Evolutionary conservation across 2,113 vertebrate genomes (phyloP).

Genomic region (Syrrhaptes paradoxus): DNA sequence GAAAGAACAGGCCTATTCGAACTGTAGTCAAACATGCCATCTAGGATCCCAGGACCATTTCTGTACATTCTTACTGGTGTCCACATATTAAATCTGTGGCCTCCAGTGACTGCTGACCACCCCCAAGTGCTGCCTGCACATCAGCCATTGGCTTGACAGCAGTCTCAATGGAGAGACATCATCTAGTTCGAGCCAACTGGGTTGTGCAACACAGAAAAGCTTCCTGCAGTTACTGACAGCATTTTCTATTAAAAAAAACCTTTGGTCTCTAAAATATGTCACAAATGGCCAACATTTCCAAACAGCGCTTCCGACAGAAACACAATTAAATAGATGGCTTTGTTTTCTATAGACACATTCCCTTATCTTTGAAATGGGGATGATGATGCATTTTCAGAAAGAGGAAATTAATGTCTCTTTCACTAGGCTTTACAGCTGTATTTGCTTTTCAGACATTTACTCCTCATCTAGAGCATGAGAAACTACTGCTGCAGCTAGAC

Average conservation of each 20-base stretch:
- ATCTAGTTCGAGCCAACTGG: background rate
- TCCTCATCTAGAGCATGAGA: background rate
- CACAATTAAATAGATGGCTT: background rate
- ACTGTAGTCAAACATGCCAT: background rate
- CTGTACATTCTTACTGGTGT: background rate
- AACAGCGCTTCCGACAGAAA: background rate
- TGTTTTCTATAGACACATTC: background rate
- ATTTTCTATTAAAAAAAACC: background rate
- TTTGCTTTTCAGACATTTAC: background rate
- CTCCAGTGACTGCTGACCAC: background rate
- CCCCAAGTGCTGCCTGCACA: background rate
- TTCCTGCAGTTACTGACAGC: background rate
- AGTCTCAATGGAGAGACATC: background rate
- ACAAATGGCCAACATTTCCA: background rate
- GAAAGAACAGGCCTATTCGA: background rate
- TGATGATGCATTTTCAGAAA: background rate
- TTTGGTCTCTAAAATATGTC: background rate
- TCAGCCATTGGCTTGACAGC: background rate
- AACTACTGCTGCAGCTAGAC: background rate
- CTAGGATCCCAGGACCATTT: background rate
- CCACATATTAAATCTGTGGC: background rate
- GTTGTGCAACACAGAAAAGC: background rate
- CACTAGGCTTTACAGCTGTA: background rate
- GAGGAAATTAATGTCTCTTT: conserved; percentile 24
- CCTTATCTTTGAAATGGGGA: conserved; percentile 7